Base-by-base conservation (phyloP, 2,888 invertebrate genomes). In the Fissipunctia ypsillon region DNA sequence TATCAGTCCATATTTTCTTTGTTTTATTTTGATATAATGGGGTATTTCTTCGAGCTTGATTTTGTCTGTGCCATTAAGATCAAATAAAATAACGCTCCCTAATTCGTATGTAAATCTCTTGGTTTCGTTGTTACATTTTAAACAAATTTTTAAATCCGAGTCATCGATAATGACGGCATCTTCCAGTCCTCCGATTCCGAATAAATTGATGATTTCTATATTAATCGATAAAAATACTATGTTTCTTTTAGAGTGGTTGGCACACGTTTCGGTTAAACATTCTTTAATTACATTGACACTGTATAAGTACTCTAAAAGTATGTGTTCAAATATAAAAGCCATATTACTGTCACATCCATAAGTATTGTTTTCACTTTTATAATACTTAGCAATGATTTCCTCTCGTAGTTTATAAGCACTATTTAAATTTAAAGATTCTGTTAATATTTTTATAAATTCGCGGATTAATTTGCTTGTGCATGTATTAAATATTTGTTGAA, bases 1-100 rank as follows among this genome's bases (percentile, higher is more conserved):
- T 66, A 72, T 66, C 25, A 66, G 50, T 66, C 16, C 22, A 72
- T 72, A 52, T 66, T 64, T 70, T 45, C 19, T 70, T 70, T 70
- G 70, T 7, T 45, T 70, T 64, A 70, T 56, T 70, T 70, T 25
- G n/a, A 60, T 60, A 9, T 60, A 60, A 41, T 60, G 60, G 0
- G 60, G 60, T 70, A 28, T 35, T 57, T 57, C 64, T 57, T 70
- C 25, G 56, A 64, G 56, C 56, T 28, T 56, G 4, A 69, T 45
- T 56, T 64, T 45, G 41, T 54, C 57, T 59, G 48, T 72, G 65
- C 71, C 71, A 59, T 59, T 70, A 2, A 70, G 50, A 65, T 72
- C 50, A 65, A 72, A 65, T 65, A 59, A 50, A 65, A 57, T 57
- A 65, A 65, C 59, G 4, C 59, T 50, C 22, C 31, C 50, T 0